phyloP scores from a whole-genome alignment of 2,797 vertebrate species.

The Geotrypetes seraphini region DNA sequence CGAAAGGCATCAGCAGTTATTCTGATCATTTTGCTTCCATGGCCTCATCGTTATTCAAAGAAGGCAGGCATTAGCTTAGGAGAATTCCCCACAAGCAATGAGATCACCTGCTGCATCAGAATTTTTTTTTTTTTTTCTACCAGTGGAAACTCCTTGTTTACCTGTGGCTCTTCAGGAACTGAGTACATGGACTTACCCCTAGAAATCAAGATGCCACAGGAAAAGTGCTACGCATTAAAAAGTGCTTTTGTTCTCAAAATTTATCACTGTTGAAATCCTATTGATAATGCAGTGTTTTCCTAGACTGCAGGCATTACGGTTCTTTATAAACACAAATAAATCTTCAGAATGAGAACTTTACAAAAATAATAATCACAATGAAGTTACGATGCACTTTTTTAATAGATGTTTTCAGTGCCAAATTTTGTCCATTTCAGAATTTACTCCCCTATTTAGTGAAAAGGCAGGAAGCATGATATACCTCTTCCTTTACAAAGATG shows the following conservation, averaged over 20 bases:
- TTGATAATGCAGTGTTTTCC: too few species aligned
- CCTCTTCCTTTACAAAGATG: too few species aligned
- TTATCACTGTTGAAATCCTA: conserved; percentile 2
- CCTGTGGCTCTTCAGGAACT: conserved; percentile 1
- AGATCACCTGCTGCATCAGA: conserved; percentile 27
- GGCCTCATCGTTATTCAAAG: too few species aligned
- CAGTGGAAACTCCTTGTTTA: conserved; percentile 6
- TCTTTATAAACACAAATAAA: too few species aligned
- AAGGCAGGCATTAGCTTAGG: too few species aligned
- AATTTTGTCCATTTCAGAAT: too few species aligned
- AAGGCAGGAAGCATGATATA: background rate
- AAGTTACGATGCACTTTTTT: too few species aligned
- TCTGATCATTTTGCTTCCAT: conserved; percentile 15
- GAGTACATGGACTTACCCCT: background rate
- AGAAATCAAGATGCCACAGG: background rate
- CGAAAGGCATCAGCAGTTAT: conserved; percentile 10
- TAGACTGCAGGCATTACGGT: too few species aligned
- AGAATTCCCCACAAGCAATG: conserved; percentile 16
- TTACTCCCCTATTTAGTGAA: background rate
- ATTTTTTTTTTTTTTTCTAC: conserved; percentile 12
- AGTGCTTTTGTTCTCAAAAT: background rate
- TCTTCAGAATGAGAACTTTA: too few species aligned
- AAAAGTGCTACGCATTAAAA: background rate
- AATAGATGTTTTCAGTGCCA: too few species aligned
- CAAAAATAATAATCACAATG: too few species aligned